Conservation (phyloP, 1,140 invertebrate genomes). For the Caenorhabditis elegans region DNA sequence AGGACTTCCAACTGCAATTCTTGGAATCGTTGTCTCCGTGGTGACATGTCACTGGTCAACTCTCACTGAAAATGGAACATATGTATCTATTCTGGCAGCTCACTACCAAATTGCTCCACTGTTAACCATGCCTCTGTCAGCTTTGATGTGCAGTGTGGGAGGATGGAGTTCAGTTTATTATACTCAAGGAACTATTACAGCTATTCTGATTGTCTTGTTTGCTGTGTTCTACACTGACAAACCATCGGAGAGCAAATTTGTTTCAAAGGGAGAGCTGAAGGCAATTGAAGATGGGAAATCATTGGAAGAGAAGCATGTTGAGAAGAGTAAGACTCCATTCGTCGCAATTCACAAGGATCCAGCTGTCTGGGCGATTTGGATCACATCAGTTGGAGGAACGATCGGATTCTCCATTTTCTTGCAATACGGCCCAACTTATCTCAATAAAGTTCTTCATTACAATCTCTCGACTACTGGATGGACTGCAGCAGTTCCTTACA, state of each 20-base stretch:
- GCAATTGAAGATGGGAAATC: slow-evolving; percentile 36
- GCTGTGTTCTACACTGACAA: slow-evolving; percentile 41
- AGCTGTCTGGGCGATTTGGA: slow-evolving; percentile 45
- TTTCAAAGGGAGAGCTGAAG: background rate
- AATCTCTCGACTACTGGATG: slow-evolving; percentile 55
- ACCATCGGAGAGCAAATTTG: background rate
- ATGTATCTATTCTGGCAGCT: background rate
- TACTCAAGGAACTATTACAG: slow-evolving; percentile 50
- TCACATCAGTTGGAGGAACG: slow-evolving; percentile 39
- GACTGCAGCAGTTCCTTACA: slow-evolving; percentile 50
- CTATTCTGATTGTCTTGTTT: slow-evolving; percentile 40
- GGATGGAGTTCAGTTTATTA: slow-evolving; percentile 59
- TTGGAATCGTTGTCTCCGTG: background rate
- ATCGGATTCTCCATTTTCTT: slow-evolving; percentile 54
- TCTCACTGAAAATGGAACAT: background rate
- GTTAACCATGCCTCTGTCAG: background rate
- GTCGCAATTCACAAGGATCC: slow-evolving; percentile 14
- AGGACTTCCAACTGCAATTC: slow-evolving; percentile 16
- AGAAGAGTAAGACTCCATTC: slow-evolving; percentile 35
- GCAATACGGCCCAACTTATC: slow-evolving; percentile 61
- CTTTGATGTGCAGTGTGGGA: slow-evolving; percentile 25
- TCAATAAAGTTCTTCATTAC: slow-evolving; percentile 60
- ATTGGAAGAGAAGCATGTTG: slow-evolving; percentile 46
- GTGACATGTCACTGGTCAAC: slow-evolving; percentile 10
- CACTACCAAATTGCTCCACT: slow-evolving; percentile 24